Evolutionary conservation across 2,797 vertebrate species (phyloP).

Genomic region (Leucoraja ocellata): DNA sequence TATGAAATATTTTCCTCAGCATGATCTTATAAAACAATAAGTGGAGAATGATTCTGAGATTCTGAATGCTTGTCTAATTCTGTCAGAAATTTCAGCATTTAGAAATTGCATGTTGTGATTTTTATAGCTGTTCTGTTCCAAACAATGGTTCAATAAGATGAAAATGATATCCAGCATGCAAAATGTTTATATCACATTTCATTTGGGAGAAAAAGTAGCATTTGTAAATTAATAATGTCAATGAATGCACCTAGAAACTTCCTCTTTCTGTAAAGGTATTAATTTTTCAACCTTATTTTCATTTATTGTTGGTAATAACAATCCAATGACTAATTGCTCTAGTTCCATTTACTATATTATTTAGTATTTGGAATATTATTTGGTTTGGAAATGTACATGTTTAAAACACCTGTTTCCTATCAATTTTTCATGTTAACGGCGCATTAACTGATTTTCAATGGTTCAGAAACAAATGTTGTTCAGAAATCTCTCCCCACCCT

Average conservation of each 20-base stretch:
- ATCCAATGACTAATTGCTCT: slow-evolving; percentile 3
- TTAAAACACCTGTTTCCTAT: background rate
- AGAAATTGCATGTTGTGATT: background rate
- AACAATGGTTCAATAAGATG: background rate
- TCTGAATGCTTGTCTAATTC: slow-evolving; percentile 21
- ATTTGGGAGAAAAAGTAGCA: background rate
- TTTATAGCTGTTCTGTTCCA: slow-evolving; percentile 19
- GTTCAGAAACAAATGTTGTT: slow-evolving; percentile 11
- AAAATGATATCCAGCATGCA: background rate
- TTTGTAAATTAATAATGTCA: background rate
- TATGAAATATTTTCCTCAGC: background rate
- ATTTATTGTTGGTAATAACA: background rate
- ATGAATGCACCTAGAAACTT: background rate
- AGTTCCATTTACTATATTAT: background rate
- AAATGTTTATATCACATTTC: slow-evolving; percentile 1
- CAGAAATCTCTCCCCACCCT: background rate
- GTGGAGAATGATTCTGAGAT: background rate
- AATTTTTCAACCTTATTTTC: background rate
- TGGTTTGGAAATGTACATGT: background rate
- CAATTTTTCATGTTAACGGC: slow-evolving; percentile 32
- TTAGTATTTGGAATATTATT: background rate
- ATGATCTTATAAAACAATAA: background rate
- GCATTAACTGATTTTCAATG: background rate
- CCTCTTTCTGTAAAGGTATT: background rate
- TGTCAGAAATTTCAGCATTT: background rate